A percentile compares a stretch with the other conserved stretches of the same genome.
Evolutionary conservation across 2,113 vertebrate species (phyloP).

Genomic region (Brevimyrus niger): DNA sequence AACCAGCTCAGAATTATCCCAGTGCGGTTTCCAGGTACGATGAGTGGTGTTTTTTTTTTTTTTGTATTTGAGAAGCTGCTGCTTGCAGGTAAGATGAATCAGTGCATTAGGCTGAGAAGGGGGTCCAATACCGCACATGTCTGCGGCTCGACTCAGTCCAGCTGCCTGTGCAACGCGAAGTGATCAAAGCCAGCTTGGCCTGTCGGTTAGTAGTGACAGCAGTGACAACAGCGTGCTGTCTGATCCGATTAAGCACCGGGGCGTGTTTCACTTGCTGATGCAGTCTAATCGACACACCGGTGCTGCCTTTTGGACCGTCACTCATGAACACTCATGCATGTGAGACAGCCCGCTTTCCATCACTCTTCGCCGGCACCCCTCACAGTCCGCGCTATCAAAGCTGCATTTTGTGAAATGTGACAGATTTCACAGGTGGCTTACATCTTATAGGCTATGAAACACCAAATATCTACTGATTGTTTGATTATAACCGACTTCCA

Average conservation of each 20-base stretch:
- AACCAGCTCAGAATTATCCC: neutral
- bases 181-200: constrained; percentile 56
- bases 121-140: constrained; percentile 44
- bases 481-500: neutral
- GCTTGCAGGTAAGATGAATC: constrained; percentile 42
- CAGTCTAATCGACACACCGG: constrained; percentile 65
- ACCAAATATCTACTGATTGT: neutral
- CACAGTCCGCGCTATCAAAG: neutral
- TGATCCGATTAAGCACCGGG: constrained; percentile 42
- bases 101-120: constrained; percentile 28
- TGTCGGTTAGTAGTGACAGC: constrained; percentile 36
- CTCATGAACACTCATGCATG: constrained; percentile 42
- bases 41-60: neutral
- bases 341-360: constrained; percentile 25
- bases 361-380: constrained; percentile 49
- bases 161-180: constrained; percentile 33
- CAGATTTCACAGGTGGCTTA: neutral
- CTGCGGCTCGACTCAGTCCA: constrained; percentile 31
- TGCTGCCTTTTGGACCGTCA: constrained; percentile 51
- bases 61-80: constrained; percentile 60
- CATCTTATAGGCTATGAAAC: neutral
- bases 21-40: neutral
- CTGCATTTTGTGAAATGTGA: neutral
- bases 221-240: constrained; percentile 40
- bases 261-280: constrained; percentile 37